Conservation (phyloP, 2,797 vertebrate genomes). For the Pangasius macronema region DNA sequence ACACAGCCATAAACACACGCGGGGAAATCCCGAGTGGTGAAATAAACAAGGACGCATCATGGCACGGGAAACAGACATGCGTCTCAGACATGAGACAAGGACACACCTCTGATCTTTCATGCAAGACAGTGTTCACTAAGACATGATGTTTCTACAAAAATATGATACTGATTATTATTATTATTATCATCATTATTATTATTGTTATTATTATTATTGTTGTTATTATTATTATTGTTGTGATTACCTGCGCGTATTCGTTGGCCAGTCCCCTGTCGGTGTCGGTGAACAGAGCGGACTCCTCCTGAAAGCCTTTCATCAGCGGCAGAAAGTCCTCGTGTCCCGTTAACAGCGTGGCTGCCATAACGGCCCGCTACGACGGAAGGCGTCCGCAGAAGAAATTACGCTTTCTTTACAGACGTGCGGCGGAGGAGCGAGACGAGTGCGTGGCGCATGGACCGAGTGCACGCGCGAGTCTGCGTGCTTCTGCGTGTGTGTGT, state of each 20-base stretch:
- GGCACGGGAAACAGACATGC: background rate
- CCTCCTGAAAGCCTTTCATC: conserved; percentile 85
- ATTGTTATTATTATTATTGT: background rate
- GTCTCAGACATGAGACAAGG: conserved; percentile 14
- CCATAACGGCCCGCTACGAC: conserved; percentile 77
- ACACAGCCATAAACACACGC: background rate
- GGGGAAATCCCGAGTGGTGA: conserved; percentile 4
- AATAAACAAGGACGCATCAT: conserved; percentile 24
- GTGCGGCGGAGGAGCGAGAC: background rate
- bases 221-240: background rate
- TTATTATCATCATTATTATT: background rate
- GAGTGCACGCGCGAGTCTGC: conserved; percentile 37
- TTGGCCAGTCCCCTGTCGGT: conserved; percentile 65
- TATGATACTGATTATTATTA: background rate
- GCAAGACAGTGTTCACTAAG: background rate
- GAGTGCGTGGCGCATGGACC: conserved; percentile 47
- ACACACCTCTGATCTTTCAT: conserved; percentile 10
- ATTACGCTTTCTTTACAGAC: background rate
- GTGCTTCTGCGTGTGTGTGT: conserved; percentile 17
- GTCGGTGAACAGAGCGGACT: conserved; percentile 75
- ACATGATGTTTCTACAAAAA: background rate
- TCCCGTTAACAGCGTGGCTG: conserved; percentile 83
- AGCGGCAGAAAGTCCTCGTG: conserved; percentile 90
- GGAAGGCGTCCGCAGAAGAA: conserved; percentile 38
- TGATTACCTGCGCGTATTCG: conserved; percentile 76